phyloP scores from a whole-genome alignment of 2,797 vertebrate genomes.

The Crenuchus spilurus region DNA sequence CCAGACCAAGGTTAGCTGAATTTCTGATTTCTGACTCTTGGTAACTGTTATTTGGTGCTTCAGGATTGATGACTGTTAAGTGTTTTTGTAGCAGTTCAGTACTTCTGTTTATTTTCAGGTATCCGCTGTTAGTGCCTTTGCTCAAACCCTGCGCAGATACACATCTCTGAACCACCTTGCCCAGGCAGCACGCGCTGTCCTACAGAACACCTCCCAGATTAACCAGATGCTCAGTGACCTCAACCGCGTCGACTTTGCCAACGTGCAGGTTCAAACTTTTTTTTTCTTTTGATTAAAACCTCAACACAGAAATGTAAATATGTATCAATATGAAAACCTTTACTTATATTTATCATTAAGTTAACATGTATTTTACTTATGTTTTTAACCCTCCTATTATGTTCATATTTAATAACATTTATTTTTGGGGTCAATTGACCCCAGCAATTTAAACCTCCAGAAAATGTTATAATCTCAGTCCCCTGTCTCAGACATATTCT shows the following conservation, averaged over 20 bases:
- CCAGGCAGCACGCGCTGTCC: slow-evolving; percentile 93
- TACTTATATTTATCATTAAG: too few species aligned
- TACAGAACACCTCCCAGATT: slow-evolving; percentile 98
- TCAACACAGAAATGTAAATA: too few species aligned
- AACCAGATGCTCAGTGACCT: slow-evolving; percentile 99
- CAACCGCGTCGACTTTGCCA: slow-evolving; percentile 97
- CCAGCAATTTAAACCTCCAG: too few species aligned
- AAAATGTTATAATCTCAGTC: too few species aligned
- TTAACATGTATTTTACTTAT: too few species aligned
- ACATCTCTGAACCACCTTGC: slow-evolving; percentile 98
- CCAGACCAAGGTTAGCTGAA: slow-evolving; percentile 89
- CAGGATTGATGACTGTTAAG: neutral
- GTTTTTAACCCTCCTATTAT: too few species aligned
- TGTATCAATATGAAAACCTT: too few species aligned
- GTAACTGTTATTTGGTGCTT: neutral
- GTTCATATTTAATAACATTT: too few species aligned
- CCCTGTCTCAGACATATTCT: too few species aligned
- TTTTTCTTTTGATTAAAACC: too few species aligned
- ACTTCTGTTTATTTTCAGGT: too few species aligned
- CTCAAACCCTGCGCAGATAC: slow-evolving; percentile 95
- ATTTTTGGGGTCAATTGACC: too few species aligned
- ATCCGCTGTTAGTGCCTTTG: slow-evolving; percentile 95
- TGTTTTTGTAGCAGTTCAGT: neutral
- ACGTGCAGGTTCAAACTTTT: slow-evolving; percentile 86
- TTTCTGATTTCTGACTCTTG: neutral